Evolutionary conservation across 2,888 invertebrate genomes (phyloP).

Genomic region (Platerodrilus igneus): DNA sequence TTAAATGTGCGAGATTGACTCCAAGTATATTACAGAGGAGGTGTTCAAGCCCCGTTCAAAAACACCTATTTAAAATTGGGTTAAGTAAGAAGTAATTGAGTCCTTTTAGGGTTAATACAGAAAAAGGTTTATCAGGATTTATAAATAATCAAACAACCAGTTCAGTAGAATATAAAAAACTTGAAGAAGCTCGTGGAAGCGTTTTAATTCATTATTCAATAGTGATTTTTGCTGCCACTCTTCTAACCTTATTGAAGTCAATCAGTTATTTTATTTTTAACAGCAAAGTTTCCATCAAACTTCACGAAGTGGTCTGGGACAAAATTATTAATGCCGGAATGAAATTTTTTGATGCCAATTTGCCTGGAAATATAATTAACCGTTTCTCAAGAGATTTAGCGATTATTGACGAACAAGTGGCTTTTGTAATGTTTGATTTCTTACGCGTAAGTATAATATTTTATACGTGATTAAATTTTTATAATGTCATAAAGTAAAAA

Average conservation of each 20-base stretch:
- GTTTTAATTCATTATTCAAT: constrained; percentile 32
- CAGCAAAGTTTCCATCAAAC: constrained; percentile 18
- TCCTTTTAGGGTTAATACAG: constrained; percentile 26
- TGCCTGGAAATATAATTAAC: constrained; percentile 27
- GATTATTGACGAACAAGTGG: constrained; percentile 24
- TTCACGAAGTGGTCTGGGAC: constrained; percentile 20
- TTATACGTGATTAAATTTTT: too few species aligned
- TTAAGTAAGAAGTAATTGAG: background rate
- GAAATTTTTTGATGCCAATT: constrained; percentile 21
- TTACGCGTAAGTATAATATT: constrained; percentile 13
- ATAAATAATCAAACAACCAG: constrained; percentile 13
- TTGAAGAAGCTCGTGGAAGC: constrained; percentile 5
- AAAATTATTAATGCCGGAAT: constrained; percentile 23
- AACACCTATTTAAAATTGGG: background rate
- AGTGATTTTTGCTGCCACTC: constrained; percentile 29
- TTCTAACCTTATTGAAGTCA: constrained; percentile 32
- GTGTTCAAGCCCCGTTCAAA: background rate
- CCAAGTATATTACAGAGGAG: too few species aligned
- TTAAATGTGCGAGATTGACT: too few species aligned
- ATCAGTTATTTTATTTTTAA: constrained; percentile 23
- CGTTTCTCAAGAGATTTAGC: constrained; percentile 27
- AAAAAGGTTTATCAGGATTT: constrained; percentile 17
- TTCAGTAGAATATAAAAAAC: constrained; percentile 15
- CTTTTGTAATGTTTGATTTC: constrained; percentile 7
- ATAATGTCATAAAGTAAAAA: too few species aligned